A percentile compares a stretch with the other conserved stretches of the same genome.
Conservation (phyloP, 2,113 vertebrate species). For the Petrocephalus zakoni region DNA sequence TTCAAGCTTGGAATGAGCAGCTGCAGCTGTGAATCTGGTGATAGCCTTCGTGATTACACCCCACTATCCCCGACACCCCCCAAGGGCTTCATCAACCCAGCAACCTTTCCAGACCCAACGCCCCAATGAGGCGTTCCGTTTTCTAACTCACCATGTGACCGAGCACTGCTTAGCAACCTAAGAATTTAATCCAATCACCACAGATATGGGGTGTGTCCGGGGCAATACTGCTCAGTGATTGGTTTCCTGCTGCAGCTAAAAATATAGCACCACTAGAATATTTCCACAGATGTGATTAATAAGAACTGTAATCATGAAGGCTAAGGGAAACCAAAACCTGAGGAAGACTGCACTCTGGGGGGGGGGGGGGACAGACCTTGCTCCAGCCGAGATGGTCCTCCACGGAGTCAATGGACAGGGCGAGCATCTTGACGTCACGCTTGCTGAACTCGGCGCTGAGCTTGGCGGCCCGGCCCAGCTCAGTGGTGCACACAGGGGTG, state of each 20-base stretch:
- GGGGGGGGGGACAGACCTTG: slow-evolving; percentile 64
- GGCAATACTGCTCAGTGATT: not conserved
- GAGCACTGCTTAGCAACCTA: not conserved
- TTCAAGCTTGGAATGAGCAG: not conserved
- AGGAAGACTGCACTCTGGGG: not conserved
- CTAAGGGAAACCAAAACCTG: not conserved
- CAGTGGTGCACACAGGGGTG: slow-evolving; percentile 93
- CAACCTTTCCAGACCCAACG: not conserved
- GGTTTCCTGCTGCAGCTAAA: not conserved
- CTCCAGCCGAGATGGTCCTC: slow-evolving; percentile 84
- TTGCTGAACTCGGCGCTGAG: slow-evolving; percentile 77
- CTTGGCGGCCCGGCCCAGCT: slow-evolving; percentile 77
- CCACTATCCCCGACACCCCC: not conserved
- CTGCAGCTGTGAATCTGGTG: not conserved
- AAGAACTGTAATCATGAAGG: not conserved
- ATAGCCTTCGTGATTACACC: not conserved
- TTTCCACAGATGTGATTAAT: not conserved
- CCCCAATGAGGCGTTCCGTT: not conserved
- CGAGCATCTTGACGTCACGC: slow-evolving; percentile 87
- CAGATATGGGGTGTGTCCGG: not conserved
- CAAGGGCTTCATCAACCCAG: not conserved
- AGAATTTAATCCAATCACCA: slow-evolving; percentile 17
- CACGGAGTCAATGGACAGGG: slow-evolving; percentile 85
- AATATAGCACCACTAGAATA: not conserved
- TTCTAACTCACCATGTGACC: not conserved